Evolutionary conservation across 1,140 invertebrate species (phyloP).

Genomic region (Drosophila pectinifera): DNA sequence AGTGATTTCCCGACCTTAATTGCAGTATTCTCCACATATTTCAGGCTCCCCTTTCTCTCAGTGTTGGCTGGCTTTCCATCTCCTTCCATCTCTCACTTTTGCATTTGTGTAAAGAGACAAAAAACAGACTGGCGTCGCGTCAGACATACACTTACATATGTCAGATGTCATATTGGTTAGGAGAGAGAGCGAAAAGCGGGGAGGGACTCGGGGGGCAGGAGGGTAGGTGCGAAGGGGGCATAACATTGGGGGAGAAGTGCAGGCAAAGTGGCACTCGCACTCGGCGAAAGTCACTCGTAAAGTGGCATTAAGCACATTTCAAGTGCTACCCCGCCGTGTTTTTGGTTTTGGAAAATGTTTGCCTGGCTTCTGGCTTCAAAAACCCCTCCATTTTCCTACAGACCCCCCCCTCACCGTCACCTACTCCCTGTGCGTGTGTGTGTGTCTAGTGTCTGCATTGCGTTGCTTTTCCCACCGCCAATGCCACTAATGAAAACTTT

Average conservation of each 20-base stretch:
- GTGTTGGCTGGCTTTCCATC: conserved; percentile 16
- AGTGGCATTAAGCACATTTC: conserved; percentile 82
- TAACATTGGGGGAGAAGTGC: conserved; percentile 47
- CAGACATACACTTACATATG: conserved; percentile 74
- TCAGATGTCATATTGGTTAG: conserved; percentile 78
- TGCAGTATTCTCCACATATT: background rate
- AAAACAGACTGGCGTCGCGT: conserved; percentile 13
- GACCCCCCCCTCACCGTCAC: background rate
- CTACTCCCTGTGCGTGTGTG: conserved; percentile 14
- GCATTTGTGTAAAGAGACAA: conserved; percentile 49
- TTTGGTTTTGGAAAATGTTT: conserved; percentile 70
- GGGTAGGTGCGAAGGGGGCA: too few relatives aligned
- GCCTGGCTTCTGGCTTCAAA: conserved; percentile 49
- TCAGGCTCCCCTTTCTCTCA: background rate
- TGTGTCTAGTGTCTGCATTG: conserved; percentile 36
- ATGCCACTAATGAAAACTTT: conserved; percentile 79
- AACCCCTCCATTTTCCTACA: background rate
- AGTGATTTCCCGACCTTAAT: background rate
- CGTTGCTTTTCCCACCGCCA: conserved; percentile 57
- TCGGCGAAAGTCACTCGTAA: conserved; percentile 80
- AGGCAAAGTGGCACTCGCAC: conserved; percentile 78
- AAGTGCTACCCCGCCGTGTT: conserved; percentile 69
- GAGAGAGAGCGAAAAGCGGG: conserved; percentile 20
- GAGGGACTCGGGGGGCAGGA: background rate
- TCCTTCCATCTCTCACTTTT: conserved; percentile 20